Evolutionary conservation across 2,113 vertebrate genomes (phyloP).

Genomic region (Eleginops maclovinus): DNA sequence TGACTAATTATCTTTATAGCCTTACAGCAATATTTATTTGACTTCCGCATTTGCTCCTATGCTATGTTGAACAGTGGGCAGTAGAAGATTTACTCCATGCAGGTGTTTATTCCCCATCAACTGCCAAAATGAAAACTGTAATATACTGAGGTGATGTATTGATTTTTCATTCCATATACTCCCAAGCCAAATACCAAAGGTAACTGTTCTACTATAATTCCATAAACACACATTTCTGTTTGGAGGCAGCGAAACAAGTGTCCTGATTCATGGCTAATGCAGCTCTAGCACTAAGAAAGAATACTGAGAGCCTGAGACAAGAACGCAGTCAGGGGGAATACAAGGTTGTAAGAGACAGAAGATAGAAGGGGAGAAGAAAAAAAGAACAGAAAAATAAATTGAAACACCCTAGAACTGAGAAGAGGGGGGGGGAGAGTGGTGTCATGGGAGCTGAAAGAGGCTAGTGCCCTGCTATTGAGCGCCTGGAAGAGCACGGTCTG

Average conservation of each 20-base stretch:
- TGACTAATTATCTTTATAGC: conserved; percentile 86
- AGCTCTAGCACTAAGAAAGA: conserved; percentile 34
- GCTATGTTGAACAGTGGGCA: conserved; percentile 68
- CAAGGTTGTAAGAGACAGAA: conserved; percentile 71
- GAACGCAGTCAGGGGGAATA: conserved; percentile 81
- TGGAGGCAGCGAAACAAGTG: not conserved
- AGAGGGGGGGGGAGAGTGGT: conserved; percentile 77
- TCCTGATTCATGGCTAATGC: conserved; percentile 34
- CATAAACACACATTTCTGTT: not conserved
- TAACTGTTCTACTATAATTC: conserved; percentile 13
- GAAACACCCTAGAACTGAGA: conserved; percentile 76
- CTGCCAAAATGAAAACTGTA: conserved; percentile 66
- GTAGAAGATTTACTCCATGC: conserved; percentile 68
- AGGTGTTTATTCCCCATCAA: conserved; percentile 66
- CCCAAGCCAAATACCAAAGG: conserved; percentile 67
- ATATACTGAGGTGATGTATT: conserved; percentile 81
- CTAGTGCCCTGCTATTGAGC: conserved; percentile 84
- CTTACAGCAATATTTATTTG: conserved; percentile 84
- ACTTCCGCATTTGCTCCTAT: conserved; percentile 71
- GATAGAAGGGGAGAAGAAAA: conserved; percentile 71
- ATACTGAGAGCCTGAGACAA: conserved; percentile 59
- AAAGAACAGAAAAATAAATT: conserved; percentile 81
- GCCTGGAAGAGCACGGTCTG: conserved; percentile 86
- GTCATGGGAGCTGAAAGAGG: conserved; percentile 81
- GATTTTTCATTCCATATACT: conserved; percentile 72